Base-by-base conservation (phyloP, 2,797 vertebrate genomes). In the Lerista edwardsae region DNA sequence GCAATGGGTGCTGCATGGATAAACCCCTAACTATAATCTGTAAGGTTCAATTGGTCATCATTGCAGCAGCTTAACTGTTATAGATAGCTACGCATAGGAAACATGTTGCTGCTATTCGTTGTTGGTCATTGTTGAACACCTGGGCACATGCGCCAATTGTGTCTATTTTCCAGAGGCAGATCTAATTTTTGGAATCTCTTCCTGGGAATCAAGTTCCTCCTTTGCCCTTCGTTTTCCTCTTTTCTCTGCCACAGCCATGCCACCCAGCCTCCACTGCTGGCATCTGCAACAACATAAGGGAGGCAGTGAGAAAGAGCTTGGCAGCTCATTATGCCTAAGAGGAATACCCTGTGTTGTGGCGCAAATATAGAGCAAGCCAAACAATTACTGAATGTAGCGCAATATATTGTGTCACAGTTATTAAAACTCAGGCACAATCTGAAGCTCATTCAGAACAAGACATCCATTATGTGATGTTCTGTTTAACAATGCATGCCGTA, bases 331-430 rank as follows among this genome's bases (percentile, higher is more conserved):
- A 9, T 19, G 44, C 3, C 5, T 31, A 34, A 65, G 71, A 12
- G 31, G 86, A 83, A 65, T 1, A 1, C 12, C 1, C 3, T 79
- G 51, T 19, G 15, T 39, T 2, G 31, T 71, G 15, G 31, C 17
- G 14, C 3, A 77, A 31, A 12, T 68, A 21, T 14, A 17, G 44
- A 15, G 2, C 0, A 25, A 87, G 71, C 75, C 73, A 83, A 41
- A 1, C 0, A 0, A 0, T 0, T 0, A 67, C 68, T 0, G 0
- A 34, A 11, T 4, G 21, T 29, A 4, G 0, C 1, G 0, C 0
- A 0, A 2, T 61, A 80, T 64, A 47, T 65, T 75, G 75, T 36
- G 0, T 12, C 11, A 31, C 1, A 3, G 15, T 17, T 39, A 51
- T 39, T 39, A 51, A 77, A 67, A 36, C 3, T 19, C 17, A 72